Conservation (phyloP, 2,113 vertebrate species). For the Eolophus roseicapilla region DNA sequence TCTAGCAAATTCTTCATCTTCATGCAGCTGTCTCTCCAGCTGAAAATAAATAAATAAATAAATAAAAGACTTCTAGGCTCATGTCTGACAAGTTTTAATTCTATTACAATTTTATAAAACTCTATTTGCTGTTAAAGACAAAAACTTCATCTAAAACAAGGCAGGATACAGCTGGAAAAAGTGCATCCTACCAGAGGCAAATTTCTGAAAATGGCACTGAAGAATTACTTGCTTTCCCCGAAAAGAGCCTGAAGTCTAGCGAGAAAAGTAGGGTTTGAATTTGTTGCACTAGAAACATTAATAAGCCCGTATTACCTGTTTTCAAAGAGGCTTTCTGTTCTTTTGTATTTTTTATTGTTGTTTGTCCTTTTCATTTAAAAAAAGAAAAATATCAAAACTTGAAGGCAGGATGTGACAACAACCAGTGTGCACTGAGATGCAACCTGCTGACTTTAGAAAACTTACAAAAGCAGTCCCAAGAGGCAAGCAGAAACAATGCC, state of each 20-base stretch:
- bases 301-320: background rate
- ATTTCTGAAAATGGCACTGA: background rate
- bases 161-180: background rate
- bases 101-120: background rate
- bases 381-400: background rate
- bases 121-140: background rate
- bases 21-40: conserved; percentile 91
- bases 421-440: background rate
- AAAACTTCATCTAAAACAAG: background rate
- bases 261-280: background rate
- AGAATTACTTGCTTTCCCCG: background rate
- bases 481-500: background rate
- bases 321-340: background rate
- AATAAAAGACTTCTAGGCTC: background rate
- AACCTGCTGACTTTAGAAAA: background rate
- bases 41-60: conserved; percentile 34
- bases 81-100: background rate
- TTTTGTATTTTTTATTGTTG: background rate
- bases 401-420: background rate
- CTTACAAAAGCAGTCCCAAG: background rate
- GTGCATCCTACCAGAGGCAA: background rate
- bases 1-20: conserved; percentile 93
- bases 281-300: background rate
- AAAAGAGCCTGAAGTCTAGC: background rate
- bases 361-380: background rate